Base-by-base conservation (phyloP, 2,797 vertebrate genomes). In the Rhabdophis nuchalis region DNA sequence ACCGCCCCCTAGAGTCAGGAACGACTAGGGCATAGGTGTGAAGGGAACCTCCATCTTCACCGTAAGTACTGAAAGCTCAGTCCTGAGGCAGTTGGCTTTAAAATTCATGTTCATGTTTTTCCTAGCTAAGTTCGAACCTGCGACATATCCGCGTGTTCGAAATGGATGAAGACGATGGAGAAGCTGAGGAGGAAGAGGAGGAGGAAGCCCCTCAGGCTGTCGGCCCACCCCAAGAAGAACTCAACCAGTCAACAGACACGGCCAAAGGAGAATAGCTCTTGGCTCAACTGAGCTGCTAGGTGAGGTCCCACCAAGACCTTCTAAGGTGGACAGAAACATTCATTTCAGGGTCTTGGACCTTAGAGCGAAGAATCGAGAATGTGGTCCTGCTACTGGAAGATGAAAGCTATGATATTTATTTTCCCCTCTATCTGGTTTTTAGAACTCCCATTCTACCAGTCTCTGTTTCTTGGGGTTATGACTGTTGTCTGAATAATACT, bases 121-220 rank as follows among this genome's bases (percentile, higher is more conserved):
- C 13, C 1, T 95, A 99, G 99, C 97, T 99, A 54, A 99, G 99
- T 94, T 98, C 98, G 16, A 99, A 99, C 95, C 98, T 99, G 85
- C 98, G 99, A 89, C 99, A 99, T 0, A 97, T 99, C 61, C 97
- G 99, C 61, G 98, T 99, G 58, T 99, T 99, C 96, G 99, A 99
- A 97, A 99, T 99, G 99, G 99, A 99, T 68, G 98, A 99, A 94
- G 99, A 99, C 60, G 99, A 99, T n/a, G 98, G 98, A 93, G 99
- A 99, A 85, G 98, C 98, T 0, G 98, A 99, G 36, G 98, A 98
- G 92, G 98, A 97, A 2, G 99, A 99, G 0, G 98, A 98, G 5
- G 97, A 98, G 86, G 97, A 96, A 13, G 60, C 92, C n/a, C 98
- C 97, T 0, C 97, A 98, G 64, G 97, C 97, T 56, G 97, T 97